These are phyloP conservation scores for Chrysopa pallens DNA, from an alignment of 1,140 invertebrate species.

Conservation along the genomic window DNA sequence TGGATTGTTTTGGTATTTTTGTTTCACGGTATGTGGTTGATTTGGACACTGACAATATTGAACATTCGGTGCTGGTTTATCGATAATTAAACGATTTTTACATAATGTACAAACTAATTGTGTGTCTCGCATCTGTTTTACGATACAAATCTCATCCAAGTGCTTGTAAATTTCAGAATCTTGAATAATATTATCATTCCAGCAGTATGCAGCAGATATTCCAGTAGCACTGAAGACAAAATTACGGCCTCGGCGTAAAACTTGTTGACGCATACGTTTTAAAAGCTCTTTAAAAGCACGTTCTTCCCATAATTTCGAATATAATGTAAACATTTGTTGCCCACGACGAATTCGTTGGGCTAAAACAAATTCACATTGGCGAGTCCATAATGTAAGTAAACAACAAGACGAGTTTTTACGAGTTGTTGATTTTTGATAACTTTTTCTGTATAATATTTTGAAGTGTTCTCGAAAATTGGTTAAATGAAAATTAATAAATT, in stretches of 20 bases:
- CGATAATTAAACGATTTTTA: conserved; percentile 35
- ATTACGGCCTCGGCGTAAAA: conserved; percentile 21
- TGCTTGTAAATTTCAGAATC: conserved; percentile 30
- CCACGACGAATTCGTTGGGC: conserved; percentile 37
- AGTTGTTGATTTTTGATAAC: neutral
- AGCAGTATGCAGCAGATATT: conserved; percentile 26
- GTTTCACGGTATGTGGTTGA: conserved; percentile 12
- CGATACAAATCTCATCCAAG: conserved; percentile 28
- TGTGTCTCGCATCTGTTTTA: conserved; percentile 27
- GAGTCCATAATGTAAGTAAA: conserved; percentile 29
- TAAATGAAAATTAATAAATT: no score
- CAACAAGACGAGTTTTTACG: conserved; percentile 25
- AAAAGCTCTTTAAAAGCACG: conserved; percentile 32
- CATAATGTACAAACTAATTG: conserved; percentile 41
- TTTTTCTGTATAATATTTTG: no score
- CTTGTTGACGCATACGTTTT: conserved; percentile 24
- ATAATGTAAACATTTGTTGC: conserved; percentile 40
- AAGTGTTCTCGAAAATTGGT: no score
- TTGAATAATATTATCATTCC: conserved; percentile 31
- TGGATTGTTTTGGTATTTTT: conserved; percentile 2
- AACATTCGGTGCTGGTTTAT: conserved; percentile 27
- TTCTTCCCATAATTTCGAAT: conserved; percentile 41
- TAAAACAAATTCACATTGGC: conserved; percentile 41
- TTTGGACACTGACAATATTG: conserved; percentile 33
- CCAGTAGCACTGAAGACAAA: conserved; percentile 25